Evolutionary conservation across 2,888 invertebrate species (phyloP).

Genomic region (Thereva unica): DNA sequence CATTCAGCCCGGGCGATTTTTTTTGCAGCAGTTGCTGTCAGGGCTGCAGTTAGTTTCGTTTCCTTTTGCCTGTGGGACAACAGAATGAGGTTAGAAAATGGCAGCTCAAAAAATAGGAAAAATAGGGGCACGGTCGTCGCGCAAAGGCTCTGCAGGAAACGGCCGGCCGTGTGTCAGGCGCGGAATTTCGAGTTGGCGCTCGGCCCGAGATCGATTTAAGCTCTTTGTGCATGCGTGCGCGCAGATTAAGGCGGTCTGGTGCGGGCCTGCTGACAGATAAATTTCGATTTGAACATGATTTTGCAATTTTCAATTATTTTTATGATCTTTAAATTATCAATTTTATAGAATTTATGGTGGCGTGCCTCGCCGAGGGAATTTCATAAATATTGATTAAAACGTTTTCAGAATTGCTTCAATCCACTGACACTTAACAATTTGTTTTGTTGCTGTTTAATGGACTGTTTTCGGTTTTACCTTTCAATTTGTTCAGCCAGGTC

Average conservation of each 20-base stretch:
- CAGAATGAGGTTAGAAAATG: too few relatives aligned
- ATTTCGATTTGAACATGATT: constrained; percentile 36
- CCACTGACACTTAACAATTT: too few relatives aligned
- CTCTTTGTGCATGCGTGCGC: constrained; percentile 3
- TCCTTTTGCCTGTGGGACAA: too few relatives aligned
- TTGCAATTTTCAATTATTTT: constrained; percentile 37
- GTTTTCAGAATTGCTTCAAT: neutral
- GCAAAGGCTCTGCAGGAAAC: too few relatives aligned
- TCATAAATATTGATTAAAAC: constrained; percentile 18
- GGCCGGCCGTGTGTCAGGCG: neutral
- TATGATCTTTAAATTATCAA: constrained; percentile 32
- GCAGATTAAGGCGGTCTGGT: constrained; percentile 20
- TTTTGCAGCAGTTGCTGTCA: neutral
- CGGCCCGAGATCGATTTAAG: neutral
- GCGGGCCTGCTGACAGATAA: constrained; percentile 29
- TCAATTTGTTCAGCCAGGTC: too few relatives aligned
- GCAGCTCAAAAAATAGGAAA: too few relatives aligned
- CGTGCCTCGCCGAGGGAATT: neutral
- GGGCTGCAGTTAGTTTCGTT: too few relatives aligned
- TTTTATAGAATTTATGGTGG: constrained; percentile 30
- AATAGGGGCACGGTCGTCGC: too few relatives aligned
- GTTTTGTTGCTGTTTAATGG: too few relatives aligned
- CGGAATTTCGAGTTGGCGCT: neutral
- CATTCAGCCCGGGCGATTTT: constrained; percentile 5
- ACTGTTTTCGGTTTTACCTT: too few relatives aligned